A percentile compares a stretch with the other conserved stretches of the same genome.
phyloP scores from a whole-genome alignment of 2,888 invertebrate species.

The Meiosimyza platycephala region DNA sequence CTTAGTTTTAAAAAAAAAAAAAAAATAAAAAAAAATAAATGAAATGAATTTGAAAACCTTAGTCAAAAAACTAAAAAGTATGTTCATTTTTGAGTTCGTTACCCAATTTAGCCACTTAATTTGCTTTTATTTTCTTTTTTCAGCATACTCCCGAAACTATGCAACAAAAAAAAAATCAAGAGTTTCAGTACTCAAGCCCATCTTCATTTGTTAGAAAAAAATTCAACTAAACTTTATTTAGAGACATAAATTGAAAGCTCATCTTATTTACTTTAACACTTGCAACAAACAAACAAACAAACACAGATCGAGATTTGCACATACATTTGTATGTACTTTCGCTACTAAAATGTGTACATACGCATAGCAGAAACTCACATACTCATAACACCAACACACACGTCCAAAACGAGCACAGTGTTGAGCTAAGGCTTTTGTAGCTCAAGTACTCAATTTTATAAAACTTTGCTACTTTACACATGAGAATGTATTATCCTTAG shows the following conservation, averaged over 20 bases:
- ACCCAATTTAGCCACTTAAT: neutral
- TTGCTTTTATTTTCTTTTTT: neutral
- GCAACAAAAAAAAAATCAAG: neutral
- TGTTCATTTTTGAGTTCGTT: neutral
- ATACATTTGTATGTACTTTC: neutral
- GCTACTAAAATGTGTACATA: too few relatives aligned
- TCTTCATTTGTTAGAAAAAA: neutral
- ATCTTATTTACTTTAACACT: conserved; percentile 22
- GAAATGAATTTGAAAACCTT: too few relatives aligned
- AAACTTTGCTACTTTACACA: conserved; percentile 3
- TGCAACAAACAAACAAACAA: neutral
- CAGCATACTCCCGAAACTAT: neutral
- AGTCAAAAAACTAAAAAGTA: too few relatives aligned
- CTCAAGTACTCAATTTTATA: conserved; percentile 18
- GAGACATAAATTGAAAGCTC: conserved; percentile 22
- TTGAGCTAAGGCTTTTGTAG: neutral
- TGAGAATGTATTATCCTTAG: conserved; percentile 11
- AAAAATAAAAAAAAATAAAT: too few relatives aligned
- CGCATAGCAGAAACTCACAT: too few relatives aligned
- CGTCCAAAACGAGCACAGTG: neutral
- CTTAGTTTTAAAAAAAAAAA: too few relatives aligned
- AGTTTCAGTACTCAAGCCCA: neutral
- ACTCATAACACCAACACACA: neutral
- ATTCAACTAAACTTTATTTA: neutral
- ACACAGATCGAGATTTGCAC: neutral